Base-by-base conservation (phyloP, 2,113 vertebrate species). In the Fregata magnificens region DNA sequence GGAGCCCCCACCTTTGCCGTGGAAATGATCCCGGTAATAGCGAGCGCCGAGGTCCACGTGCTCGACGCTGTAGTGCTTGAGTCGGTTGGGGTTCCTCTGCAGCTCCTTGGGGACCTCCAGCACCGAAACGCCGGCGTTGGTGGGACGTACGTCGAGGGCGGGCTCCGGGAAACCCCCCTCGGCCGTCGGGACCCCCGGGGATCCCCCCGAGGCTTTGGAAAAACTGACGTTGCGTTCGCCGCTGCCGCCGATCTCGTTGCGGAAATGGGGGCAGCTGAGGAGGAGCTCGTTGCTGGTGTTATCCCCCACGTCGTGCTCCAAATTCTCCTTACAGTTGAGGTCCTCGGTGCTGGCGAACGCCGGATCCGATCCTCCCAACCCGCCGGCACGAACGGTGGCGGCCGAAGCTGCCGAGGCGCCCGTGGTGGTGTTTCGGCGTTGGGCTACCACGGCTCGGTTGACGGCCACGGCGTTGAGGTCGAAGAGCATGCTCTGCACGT, bases 1-100 rank as follows among this genome's bases (percentile, higher is more conserved):
- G 5, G 14, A 10, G 4, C 11, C 4, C 3, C 84, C 82, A 98
- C 98, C 98, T 98, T 97, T 99, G 66, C 98, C 98, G 4, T 99
- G 98, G 95, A 99, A 99, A 94, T 99, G 98, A 66, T 99, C 98
- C 52, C 99, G 98, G 98, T 99, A 99, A 97, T 99, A 99, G n/a
- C 96, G 97, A 25, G 99, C 99, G 1, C 99, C 99, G 53, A 98
- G 96, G 97, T 99, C 99, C 61, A 99, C 99, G 2, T 99, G 99
- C 97, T 99, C 99, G 3, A 99, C 98, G 97, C 98, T 98, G 98
- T 99, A 99, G 79, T 98, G 98, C 70, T 98, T 98, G 32, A 99
- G 98, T 59, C 98, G 93, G 9, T 98, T 97, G 95, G 99, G 98
- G 1, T 97, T 97, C 12, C 97, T 97, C 97, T 98, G 99, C 87